Conservation (phyloP, 2,888 invertebrate genomes). For the Sesia bembeciformis region DNA sequence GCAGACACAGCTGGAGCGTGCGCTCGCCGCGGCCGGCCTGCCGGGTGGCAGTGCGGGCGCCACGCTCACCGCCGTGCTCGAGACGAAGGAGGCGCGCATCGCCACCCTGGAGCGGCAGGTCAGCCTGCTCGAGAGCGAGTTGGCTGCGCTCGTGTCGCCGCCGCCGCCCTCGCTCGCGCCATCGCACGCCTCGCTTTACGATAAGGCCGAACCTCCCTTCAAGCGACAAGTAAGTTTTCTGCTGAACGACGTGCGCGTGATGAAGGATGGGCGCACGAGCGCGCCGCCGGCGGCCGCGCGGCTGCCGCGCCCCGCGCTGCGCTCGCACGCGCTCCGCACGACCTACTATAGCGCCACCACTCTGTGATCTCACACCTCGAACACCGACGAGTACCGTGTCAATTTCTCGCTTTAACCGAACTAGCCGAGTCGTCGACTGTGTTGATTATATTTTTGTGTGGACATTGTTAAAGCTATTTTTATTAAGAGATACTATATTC, state of each 20-base stretch:
- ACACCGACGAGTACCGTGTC: constrained; percentile 44
- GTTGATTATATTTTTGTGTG: constrained; percentile 67
- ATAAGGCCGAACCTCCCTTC: constrained; percentile 78
- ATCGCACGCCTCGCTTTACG: constrained; percentile 75
- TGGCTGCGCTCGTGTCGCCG: constrained; percentile 70
- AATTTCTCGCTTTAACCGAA: constrained; percentile 62
- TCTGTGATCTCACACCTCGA: constrained; percentile 20
- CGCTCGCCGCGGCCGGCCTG: constrained; percentile 77
- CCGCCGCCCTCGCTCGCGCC: constrained; percentile 69
- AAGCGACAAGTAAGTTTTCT: constrained; percentile 91
- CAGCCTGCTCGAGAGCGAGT: constrained; percentile 84
- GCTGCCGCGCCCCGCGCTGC: constrained; percentile 29
- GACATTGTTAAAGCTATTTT: constrained; percentile 71
- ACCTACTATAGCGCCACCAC: constrained; percentile 13
- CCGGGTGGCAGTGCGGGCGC: constrained; percentile 74
- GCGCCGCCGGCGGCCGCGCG: constrained; percentile 41
- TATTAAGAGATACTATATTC: constrained; percentile 68
- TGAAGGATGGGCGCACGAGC: constrained; percentile 78
- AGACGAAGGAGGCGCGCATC: constrained; percentile 91
- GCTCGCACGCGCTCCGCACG: constrained; percentile 13
- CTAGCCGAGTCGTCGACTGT: constrained; percentile 47
- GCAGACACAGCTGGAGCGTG: constrained; percentile 85
- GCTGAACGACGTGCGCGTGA: constrained; percentile 86
- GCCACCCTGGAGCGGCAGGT: constrained; percentile 90
- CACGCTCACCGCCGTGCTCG: constrained; percentile 85